Percentiles rank a stretch among this genome's conserved stretches.
phyloP scores from a whole-genome alignment of 2,113 vertebrate genomes.

The Prolemur simus region DNA sequence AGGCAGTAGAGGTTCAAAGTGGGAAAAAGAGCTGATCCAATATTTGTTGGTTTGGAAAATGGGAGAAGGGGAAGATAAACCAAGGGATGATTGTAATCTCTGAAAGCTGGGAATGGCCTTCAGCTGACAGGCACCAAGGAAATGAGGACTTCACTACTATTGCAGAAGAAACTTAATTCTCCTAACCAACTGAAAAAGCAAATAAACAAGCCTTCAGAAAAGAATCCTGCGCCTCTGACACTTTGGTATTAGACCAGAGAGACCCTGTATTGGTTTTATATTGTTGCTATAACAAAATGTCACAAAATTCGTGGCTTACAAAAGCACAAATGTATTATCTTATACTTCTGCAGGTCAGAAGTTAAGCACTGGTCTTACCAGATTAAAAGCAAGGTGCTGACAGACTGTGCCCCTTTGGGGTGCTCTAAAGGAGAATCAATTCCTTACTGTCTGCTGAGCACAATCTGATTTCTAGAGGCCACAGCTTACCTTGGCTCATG shows the following conservation, averaged over 20 bases:
- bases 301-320: background rate
- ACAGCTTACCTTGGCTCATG: background rate
- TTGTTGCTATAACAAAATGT: background rate
- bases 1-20: background rate
- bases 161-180: background rate
- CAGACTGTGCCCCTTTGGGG: background rate
- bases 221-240: background rate
- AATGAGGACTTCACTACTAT: background rate
- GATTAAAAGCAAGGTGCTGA: background rate
- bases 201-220: background rate
- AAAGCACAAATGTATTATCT: background rate
- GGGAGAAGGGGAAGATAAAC: background rate
- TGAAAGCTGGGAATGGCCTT: background rate
- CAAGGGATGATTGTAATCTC: background rate
- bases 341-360: background rate
- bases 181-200: background rate
- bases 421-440: background rate
- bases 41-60: background rate
- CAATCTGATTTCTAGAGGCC: background rate
- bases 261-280: background rate
- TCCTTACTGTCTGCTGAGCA: background rate
- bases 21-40: background rate
- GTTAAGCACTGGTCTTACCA: background rate
- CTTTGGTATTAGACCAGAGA: background rate
- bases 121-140: background rate